Evolutionary conservation across 2,888 invertebrate species (phyloP).

Genomic region (Limenitis camilla): DNA sequence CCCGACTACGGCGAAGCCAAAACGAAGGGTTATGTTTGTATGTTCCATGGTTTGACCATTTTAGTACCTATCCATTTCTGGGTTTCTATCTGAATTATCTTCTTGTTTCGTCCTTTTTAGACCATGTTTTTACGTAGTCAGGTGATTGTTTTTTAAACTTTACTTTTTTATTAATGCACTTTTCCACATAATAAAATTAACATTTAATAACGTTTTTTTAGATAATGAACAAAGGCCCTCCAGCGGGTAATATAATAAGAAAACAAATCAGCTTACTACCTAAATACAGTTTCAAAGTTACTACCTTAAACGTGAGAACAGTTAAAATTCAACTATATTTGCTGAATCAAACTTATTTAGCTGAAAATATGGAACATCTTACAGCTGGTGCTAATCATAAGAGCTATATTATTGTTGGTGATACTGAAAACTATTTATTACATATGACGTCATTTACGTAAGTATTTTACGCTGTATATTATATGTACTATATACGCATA

Average conservation of each 20-base stretch:
- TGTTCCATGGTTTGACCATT: no score
- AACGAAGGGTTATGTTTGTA: no score
- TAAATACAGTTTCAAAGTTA: conserved; percentile 70
- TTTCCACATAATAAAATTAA: background rate
- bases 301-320: conserved; percentile 43
- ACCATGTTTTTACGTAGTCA: no score
- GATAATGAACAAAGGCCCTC: conserved; percentile 83
- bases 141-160: no score
- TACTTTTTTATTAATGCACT: no score
- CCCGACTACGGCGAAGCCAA: no score
- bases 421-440: conserved; percentile 77
- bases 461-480: conserved; percentile 26
- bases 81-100: no score
- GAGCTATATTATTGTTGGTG: conserved; percentile 77
- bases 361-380: conserved; percentile 50
- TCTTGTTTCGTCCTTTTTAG: no score
- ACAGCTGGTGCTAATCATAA: conserved; percentile 71
- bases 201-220: conserved; percentile 33
- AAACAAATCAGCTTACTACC: conserved; percentile 78
- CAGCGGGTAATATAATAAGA: conserved; percentile 79
- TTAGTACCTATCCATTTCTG: no score
- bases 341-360: conserved; percentile 59
- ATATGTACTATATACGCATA: background rate
- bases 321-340: conserved; percentile 49
- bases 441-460: conserved; percentile 73